Conservation (phyloP, 2,113 vertebrate genomes). For the Pristiophorus japonicus region DNA sequence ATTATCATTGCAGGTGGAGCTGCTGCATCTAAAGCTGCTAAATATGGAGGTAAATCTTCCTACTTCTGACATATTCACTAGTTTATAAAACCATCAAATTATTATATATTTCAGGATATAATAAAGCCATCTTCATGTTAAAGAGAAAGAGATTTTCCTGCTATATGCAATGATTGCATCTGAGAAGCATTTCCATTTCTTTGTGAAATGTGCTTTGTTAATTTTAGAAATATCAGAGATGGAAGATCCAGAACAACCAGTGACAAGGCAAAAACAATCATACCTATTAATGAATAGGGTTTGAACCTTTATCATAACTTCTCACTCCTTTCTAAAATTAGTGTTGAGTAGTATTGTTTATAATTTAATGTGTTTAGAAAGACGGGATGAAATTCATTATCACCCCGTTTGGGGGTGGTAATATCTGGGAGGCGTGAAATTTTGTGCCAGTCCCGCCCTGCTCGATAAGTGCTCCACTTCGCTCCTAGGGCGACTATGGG, state of each 20-base stretch:
- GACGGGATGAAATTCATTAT: too few relatives aligned
- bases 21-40: constrained; percentile 41
- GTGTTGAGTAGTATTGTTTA: background rate
- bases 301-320: background rate
- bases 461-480: too few relatives aligned
- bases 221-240: background rate
- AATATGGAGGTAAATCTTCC: background rate
- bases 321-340: background rate
- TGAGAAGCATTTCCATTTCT: background rate
- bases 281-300: background rate
- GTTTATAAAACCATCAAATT: background rate
- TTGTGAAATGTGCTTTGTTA: background rate
- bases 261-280: background rate
- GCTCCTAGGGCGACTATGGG: too few relatives aligned
- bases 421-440: too few relatives aligned
- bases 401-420: too few relatives aligned
- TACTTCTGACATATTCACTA: background rate
- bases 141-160: background rate
- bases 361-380: background rate
- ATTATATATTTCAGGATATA: background rate
- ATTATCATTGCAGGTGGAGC: constrained; percentile 53
- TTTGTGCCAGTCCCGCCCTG: too few relatives aligned
- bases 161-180: background rate
- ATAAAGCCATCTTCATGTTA: background rate
- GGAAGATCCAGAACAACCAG: background rate